Evolutionary conservation across 2,797 vertebrate species (phyloP), one percentile per base, ranked within the genome.

Genomic region (Hapalemur alaotrensis): DNA sequence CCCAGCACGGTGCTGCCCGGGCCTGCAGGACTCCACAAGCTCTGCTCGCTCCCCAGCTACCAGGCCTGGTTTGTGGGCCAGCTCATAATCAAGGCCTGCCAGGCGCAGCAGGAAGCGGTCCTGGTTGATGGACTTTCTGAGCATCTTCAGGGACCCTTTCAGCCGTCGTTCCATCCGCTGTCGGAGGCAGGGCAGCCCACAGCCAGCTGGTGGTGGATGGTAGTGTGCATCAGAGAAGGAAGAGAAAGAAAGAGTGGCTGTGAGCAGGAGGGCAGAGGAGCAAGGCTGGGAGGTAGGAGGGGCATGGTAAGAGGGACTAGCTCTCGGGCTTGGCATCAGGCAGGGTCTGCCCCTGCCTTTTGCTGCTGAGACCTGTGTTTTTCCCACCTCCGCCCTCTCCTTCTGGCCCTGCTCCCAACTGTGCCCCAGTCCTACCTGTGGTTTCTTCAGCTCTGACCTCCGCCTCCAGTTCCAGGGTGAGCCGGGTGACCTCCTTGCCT

Each of bases 71-170:
- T 99, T 99, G 97, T 99, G 99, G 0, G 99, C 99, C 95, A 99
- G 99, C 97, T 99, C 99, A 3, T 99, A 99, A 95, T 99, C 99
- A 93, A 99, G 98, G 81, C 99, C 99, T 0, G 99, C 99, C 15
- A 99, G 99, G 79, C 99, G 99, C 87, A 99, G 99, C 97, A 99
- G 99, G 98, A 99, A 99, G 65, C 99, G 99, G 97, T 99, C 99
- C 98, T 99, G 99, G 98, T 99, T 99, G 98, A 99, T 99, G 98
- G 99, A 99, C 96, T 99, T 99, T 96, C 99, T 99, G 98, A 99
- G 98, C 96, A 99, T 99, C 98, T 99, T 99, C 98, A 99, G 99
- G 83, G 99, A 99, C 0, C 99, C 99, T 97, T 99, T 99, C 59
- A 99, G 99, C 97, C 99, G 99, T 83, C 99, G 99, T 98, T 99